Evolutionary conservation across 37 sponge, comb jelly and placozoan species (phyloP), one percentile per base, ranked within the genome.

Genomic region (Halichondria panicea): DNA sequence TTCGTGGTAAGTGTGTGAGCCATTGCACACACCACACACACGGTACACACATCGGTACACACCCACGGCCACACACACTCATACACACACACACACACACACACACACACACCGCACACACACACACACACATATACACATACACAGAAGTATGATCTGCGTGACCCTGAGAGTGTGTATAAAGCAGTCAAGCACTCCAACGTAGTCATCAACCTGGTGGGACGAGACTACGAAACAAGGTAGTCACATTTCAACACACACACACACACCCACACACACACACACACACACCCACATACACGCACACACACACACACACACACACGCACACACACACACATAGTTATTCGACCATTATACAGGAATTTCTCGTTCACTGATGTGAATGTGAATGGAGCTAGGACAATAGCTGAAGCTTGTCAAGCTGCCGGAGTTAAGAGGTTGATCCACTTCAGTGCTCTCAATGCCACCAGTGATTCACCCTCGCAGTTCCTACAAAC

Each of bases 221-320:
- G 96, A 27, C 57, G 94, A 42, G 95, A 96, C 63, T 94, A 86
- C 48, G 92, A 94, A 42, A 96, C 97, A 41, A 66, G 95, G 94
- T 90, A 64, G 27, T 50, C 54, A 38, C 3, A 15, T n/a, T n/a
- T n/a, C n/a, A n/a, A n/a, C n/a, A n/a, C n/a, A n/a, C n/a, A n/a
- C n/a, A n/a, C n/a, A n/a, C n/a, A n/a, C n/a, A n/a, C n/a, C n/a
- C n/a, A n/a, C n/a, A n/a, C n/a, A n/a, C n/a, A n/a, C n/a, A n/a
- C n/a, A n/a, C n/a, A n/a, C n/a, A n/a, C n/a, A n/a, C n/a, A n/a
- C n/a, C 9, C 66, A 66, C 36, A 8, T n/a, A 22, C 42, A 37
- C 21, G 11, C 24, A 8, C 45, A 4, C 45, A 25, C 7, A 30
- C 45, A 28, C 1, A 44, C 43, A n/a, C n/a, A n/a, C n/a, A n/a